Evolutionary conservation across 2,113 vertebrate species (phyloP).

Genomic region (Balaeniceps rex): DNA sequence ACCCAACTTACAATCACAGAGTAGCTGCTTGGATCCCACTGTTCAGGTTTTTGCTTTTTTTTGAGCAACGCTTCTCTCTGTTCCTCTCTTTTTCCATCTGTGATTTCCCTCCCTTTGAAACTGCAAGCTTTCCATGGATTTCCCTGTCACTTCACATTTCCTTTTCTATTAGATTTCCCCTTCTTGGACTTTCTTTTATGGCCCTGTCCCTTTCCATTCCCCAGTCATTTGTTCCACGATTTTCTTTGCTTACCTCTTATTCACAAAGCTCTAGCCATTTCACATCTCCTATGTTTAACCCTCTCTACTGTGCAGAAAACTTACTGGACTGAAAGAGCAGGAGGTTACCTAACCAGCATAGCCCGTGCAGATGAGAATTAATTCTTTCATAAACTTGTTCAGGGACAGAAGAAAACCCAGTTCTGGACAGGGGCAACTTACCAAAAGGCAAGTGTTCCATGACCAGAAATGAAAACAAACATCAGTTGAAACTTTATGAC

Average conservation of each 20-base stretch:
- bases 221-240: background rate
- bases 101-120: background rate
- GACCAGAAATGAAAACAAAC: background rate
- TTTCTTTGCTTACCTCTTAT: background rate
- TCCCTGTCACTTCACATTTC: background rate
- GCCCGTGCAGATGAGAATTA: background rate
- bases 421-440: background rate
- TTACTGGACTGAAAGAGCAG: background rate
- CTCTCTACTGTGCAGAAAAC: background rate
- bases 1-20: background rate
- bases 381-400: background rate
- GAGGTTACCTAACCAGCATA: background rate
- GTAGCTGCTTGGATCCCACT: background rate
- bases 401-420: background rate
- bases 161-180: background rate
- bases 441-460: background rate
- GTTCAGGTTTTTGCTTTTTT: background rate
- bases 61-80: background rate
- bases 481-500: background rate
- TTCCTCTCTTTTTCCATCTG: background rate
- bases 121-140: background rate
- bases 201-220: background rate
- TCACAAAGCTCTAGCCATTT: background rate
- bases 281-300: background rate
- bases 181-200: background rate